A percentile compares a stretch with the other conserved stretches of the same genome.
phyloP scores from a whole-genome alignment of 2,888 invertebrate species.

The Cerastis rubricosa region DNA sequence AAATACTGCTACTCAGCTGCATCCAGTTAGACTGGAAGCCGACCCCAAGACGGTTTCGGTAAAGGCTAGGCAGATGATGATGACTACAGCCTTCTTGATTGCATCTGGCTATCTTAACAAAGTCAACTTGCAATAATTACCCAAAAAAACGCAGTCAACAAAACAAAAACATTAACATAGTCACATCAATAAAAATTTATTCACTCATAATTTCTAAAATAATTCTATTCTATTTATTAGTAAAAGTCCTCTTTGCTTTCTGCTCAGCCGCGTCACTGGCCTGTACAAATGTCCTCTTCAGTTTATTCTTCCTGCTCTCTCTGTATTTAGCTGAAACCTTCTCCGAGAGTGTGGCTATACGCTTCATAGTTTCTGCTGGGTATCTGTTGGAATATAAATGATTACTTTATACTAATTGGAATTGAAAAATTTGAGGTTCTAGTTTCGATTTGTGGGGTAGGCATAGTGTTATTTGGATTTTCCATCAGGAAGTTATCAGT shows the following conservation, averaged over 20 bases:
- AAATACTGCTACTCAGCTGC: too few relatives aligned
- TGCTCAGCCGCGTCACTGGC: constrained; percentile 95
- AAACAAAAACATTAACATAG: not conserved
- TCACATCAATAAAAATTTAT: constrained; percentile 9
- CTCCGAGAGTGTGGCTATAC: constrained; percentile 93
- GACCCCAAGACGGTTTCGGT: too few relatives aligned
- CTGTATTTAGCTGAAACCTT: constrained; percentile 94
- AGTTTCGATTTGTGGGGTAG: too few relatives aligned
- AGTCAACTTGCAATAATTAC: too few relatives aligned
- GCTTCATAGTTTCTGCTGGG: constrained; percentile 95
- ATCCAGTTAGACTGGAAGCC: too few relatives aligned
- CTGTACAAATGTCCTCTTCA: constrained; percentile 94
- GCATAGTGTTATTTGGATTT: too few relatives aligned
- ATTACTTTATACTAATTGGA: not conserved
- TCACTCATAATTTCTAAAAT: constrained; percentile 9
- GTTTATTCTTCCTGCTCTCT: constrained; percentile 91
- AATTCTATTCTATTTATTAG: constrained; percentile 51
- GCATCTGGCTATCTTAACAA: too few relatives aligned
- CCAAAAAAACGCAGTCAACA: too few relatives aligned
- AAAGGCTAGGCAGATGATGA: too few relatives aligned
- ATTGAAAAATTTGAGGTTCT: too few relatives aligned
- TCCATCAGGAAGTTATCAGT: too few relatives aligned
- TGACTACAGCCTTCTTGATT: too few relatives aligned
- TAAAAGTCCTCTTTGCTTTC: constrained; percentile 91
- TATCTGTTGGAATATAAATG: constrained; percentile 89